Evolutionary conservation across 2,888 invertebrate genomes (phyloP), one percentile per base, ranked within the genome.

Genomic region (Branchipolynoe longqiensis): DNA sequence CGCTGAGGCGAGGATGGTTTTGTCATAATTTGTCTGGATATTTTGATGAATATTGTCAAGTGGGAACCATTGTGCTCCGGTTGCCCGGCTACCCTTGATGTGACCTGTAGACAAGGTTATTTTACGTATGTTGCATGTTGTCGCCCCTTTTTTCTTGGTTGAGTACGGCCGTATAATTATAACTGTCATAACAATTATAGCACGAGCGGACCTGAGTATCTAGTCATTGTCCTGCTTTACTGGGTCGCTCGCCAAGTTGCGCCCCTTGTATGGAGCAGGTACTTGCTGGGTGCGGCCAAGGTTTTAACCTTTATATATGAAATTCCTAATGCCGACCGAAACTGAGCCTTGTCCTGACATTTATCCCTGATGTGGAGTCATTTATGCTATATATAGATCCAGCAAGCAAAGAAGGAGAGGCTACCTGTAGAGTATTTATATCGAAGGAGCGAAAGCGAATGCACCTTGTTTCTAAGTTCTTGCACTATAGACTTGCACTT

Each of bases 191-290:
- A 69, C 69, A n/a, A 14, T 36, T 36, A 38, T 38, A 69, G 14
- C 14, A 38, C 18, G 18, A n/a, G 18, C 14, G 36, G 69, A 38
- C 1, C 8, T 3, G 38, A 6, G 69, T 38, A 69, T 69, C 69
- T 69, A 69, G 69, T 69, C 69, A 69, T 12, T n/a, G 69, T 38
- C 69, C 69, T 69, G 69, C 31, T 36, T 69, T 38, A 69, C 36
- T 33, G 38, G 38, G 18, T 69, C 12, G 14, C 33, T 36, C 12
- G 18, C 6, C 48, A 48, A 8, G 48, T 18, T 8, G 8, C 8
- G 8, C 48, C 8, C 48, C 48, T 18, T 12, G 8, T 18, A 12
- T 48, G 18, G 48, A 8, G 8, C 18, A 18, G 48, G 48, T 48
- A 48, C 8, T 12, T 48, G 18, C 48, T 12, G 48, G 48, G 18